Conservation (phyloP, 2,888 invertebrate species). For the Eumacrocentrus americanus region DNA sequence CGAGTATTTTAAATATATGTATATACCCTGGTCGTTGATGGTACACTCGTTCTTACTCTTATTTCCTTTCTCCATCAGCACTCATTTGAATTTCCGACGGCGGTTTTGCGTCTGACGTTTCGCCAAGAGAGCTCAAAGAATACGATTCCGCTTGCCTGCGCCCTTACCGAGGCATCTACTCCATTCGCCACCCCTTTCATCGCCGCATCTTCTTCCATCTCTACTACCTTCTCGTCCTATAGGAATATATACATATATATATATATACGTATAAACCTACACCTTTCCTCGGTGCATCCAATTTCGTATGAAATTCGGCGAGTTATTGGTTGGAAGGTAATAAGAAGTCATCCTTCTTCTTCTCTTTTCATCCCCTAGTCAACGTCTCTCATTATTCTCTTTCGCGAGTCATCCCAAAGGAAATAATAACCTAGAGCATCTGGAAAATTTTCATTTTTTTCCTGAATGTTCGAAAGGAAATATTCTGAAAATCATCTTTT, state of each 20-base stretch:
- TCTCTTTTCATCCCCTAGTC: neutral
- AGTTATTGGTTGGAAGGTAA: constrained; percentile 43
- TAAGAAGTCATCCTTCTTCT: constrained; percentile 22
- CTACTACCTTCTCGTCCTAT: neutral
- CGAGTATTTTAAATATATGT: constrained; percentile 32
- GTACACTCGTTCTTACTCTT: constrained; percentile 22
- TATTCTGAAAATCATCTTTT: no score
- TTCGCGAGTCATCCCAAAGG: constrained; percentile 1
- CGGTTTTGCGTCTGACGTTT: constrained; percentile 37
- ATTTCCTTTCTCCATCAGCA: constrained; percentile 16
- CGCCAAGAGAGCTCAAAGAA: constrained; percentile 34
- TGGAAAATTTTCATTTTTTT: no score
- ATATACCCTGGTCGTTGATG: constrained; percentile 25
- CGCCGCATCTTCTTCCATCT: neutral
- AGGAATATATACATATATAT: neutral
- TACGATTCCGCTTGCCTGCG: constrained; percentile 31
- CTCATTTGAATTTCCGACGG: constrained; percentile 40
- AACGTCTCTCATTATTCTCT: constrained; percentile 13
- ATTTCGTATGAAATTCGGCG: constrained; percentile 43
- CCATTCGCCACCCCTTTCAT: constrained; percentile 25
- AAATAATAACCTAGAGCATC: no score
- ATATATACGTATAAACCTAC: constrained; percentile 1
- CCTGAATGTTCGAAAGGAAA: constrained; percentile 5
- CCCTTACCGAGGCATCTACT: constrained; percentile 27
- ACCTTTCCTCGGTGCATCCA: constrained; percentile 34